Percentiles rank a stretch among this genome's conserved stretches.
Evolutionary conservation across 1,140 invertebrate genomes (phyloP).

Genomic region (Trissolcus basalis): DNA sequence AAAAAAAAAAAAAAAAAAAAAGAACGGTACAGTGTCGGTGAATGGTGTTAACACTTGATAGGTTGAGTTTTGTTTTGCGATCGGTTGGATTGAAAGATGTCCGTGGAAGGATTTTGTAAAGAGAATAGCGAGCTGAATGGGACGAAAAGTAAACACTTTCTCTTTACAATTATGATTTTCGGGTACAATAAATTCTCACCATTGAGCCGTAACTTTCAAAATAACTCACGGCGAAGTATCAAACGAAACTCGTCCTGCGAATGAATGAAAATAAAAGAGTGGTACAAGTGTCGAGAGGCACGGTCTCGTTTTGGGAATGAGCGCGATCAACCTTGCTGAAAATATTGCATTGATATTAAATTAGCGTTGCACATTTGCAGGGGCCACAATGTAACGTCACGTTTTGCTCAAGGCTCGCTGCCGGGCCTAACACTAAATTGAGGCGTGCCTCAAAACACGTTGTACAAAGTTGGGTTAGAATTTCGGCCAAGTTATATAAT

Average conservation of each 20-base stretch:
- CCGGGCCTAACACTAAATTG: conserved; percentile 36
- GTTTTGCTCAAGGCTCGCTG: conserved; percentile 27
- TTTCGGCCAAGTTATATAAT: conserved; percentile 55
- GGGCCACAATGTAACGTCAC: conserved; percentile 31
- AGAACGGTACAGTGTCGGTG: too few species aligned
- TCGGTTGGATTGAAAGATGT: too few species aligned
- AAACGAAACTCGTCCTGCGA: not conserved
- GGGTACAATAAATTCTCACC: too few species aligned
- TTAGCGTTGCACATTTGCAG: conserved; percentile 42
- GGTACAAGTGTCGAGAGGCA: conserved; percentile 4
- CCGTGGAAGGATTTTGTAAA: too few species aligned
- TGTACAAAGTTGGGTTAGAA: conserved; percentile 49
- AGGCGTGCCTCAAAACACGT: conserved; percentile 56
- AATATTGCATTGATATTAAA: conserved; percentile 39
- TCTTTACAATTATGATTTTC: too few species aligned
- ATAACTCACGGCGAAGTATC: not conserved
- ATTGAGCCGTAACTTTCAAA: too few species aligned
- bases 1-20: too few species aligned
- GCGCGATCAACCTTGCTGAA: conserved; percentile 17
- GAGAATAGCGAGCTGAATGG: too few species aligned
- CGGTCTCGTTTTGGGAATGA: conserved; percentile 6
- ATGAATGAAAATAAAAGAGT: not conserved
- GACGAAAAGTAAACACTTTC: too few species aligned
- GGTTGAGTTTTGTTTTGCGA: too few species aligned
- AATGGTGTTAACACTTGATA: too few species aligned